Conservation (phyloP, 2,113 vertebrate genomes). For the Tetrao urogallus region DNA sequence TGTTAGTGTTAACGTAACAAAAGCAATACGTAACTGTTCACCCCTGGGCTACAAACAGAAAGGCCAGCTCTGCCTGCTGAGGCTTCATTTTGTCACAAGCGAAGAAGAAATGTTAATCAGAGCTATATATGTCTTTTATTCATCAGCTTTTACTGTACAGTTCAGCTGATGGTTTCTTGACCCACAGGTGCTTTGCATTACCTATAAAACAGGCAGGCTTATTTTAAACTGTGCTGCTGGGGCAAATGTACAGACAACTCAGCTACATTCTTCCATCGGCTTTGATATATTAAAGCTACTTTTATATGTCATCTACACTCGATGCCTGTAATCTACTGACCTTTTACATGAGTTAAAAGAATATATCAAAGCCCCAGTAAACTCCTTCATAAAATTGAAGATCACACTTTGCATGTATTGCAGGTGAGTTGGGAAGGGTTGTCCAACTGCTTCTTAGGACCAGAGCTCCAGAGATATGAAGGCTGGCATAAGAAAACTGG, state of each 20-base stretch:
- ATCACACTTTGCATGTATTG: not conserved
- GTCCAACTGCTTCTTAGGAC: not conserved
- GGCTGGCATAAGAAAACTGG: not conserved
- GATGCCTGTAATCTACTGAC: not conserved
- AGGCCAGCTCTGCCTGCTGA: not conserved
- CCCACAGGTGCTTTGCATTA: not conserved
- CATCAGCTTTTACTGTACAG: not conserved
- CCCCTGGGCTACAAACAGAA: not conserved
- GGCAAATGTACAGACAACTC: not conserved
- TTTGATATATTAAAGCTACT: not conserved
- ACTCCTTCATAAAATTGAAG: accelerated
- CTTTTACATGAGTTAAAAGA: not conserved
- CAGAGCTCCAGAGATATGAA: not conserved
- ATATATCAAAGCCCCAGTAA: not conserved
- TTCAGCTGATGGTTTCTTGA: not conserved
- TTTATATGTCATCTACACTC: accelerated
- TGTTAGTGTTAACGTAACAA: not conserved
- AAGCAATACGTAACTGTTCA: not conserved
- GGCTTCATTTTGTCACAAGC: not conserved
- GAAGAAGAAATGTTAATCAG: accelerated
- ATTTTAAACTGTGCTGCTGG: not conserved
- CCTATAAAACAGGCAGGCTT: not conserved
- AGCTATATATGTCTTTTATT: not conserved
- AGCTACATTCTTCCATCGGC: not conserved
- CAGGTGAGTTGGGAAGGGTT: not conserved